Percentiles rank a stretch among this genome's conserved stretches.
Evolutionary conservation across 1,140 invertebrate genomes (phyloP).

Genomic region (Scaptomyza pallida): DNA sequence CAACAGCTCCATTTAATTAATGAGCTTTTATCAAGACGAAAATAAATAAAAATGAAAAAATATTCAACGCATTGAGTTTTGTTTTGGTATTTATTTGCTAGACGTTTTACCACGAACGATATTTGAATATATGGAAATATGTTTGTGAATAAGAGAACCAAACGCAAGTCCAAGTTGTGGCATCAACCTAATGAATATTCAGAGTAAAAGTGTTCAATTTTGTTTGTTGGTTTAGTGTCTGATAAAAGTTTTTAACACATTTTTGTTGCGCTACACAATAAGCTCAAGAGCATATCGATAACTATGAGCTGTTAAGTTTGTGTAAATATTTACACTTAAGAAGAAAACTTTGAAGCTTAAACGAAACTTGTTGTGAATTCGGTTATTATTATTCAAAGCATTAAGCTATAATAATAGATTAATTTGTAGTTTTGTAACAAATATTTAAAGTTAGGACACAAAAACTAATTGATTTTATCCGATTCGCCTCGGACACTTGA

Average conservation of each 20-base stretch:
- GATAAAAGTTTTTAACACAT: conserved; percentile 61
- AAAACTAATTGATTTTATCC: too few relatives aligned
- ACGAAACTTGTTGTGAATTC: too few relatives aligned
- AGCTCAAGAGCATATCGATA: conserved; percentile 4
- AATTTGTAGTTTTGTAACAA: too few relatives aligned
- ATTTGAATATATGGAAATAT: conserved; percentile 73
- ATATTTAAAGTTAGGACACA: too few relatives aligned
- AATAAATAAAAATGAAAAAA: conserved; percentile 57
- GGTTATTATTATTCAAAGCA: too few relatives aligned
- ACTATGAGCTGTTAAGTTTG: neutral
- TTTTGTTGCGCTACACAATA: conserved; percentile 27
- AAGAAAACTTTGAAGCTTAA: too few relatives aligned
- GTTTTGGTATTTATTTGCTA: conserved; percentile 19
- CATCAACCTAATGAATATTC: conserved; percentile 59
- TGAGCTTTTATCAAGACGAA: conserved; percentile 55
- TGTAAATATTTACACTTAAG: too few relatives aligned
- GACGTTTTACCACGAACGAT: conserved; percentile 21
- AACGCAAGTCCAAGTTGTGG: conserved; percentile 22
- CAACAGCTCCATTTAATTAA: conserved; percentile 60
- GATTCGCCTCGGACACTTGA: too few relatives aligned
- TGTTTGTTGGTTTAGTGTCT: conserved; percentile 50
- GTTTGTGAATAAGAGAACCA: conserved; percentile 44
- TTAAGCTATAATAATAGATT: too few relatives aligned
- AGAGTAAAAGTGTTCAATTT: conserved; percentile 67
- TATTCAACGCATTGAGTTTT: conserved; percentile 39